These are phyloP conservation scores for Keiferia lycopersicella DNA, from an alignment of 2,888 invertebrate species.

Conservation along the genomic window DNA sequence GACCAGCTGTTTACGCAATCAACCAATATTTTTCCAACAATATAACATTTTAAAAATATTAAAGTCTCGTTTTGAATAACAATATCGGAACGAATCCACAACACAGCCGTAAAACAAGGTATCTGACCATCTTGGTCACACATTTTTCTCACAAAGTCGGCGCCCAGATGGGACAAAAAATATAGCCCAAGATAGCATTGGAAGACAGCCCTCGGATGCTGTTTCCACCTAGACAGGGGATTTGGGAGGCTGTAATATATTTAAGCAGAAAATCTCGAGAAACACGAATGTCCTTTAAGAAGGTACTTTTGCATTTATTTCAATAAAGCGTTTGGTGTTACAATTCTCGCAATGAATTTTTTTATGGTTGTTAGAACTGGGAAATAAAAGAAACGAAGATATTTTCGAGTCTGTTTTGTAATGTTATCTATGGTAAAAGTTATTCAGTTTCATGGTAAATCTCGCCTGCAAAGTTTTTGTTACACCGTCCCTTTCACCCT, in stretches of 20 bases:
- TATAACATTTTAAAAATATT: background rate
- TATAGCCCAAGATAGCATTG: conserved; percentile 39
- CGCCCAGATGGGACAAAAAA: conserved; percentile 42
- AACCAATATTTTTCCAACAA: too few relatives aligned
- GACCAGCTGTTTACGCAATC: too few relatives aligned
- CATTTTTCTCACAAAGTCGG: conserved; percentile 42
- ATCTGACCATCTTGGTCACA: conserved; percentile 35
- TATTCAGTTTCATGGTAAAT: too few relatives aligned
- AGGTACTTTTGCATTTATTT: background rate
- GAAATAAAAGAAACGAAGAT: background rate
- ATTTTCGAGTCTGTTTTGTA: too few relatives aligned
- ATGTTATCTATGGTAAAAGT: too few relatives aligned
- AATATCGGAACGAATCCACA: conserved; percentile 26
- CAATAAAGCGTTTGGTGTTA: background rate
- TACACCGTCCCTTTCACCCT: too few relatives aligned
- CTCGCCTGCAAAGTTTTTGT: too few relatives aligned
- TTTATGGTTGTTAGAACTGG: background rate
- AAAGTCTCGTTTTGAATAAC: background rate
- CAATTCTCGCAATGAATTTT: background rate
- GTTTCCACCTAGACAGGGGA: conserved; percentile 24
- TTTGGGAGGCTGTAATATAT: conserved; percentile 7
- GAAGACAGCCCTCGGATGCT: conserved; percentile 23
- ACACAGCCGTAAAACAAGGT: conserved; percentile 28
- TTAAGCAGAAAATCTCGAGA: background rate
- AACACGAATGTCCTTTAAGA: background rate